phyloP scores from a whole-genome alignment of 2,113 vertebrate species.

The Pica pica region DNA sequence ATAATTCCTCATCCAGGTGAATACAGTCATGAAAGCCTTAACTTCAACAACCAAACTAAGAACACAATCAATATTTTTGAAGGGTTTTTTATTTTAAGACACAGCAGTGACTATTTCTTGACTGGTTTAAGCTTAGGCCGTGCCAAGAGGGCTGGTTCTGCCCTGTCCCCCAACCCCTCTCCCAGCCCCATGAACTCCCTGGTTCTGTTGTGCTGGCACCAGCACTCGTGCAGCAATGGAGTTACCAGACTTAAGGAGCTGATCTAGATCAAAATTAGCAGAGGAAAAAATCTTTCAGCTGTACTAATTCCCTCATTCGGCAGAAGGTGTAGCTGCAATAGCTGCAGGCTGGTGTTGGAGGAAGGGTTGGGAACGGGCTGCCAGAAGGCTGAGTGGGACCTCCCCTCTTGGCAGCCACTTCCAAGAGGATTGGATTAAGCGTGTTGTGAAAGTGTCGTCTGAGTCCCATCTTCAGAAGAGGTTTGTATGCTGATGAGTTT shows the following conservation, averaged over 20 bases:
- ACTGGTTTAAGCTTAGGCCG: neutral
- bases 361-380: neutral
- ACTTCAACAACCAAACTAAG: neutral
- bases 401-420: neutral
- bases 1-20: neutral
- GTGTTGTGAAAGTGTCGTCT: neutral
- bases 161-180: neutral
- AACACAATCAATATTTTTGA: neutral
- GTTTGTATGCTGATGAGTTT: neutral
- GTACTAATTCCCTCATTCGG: neutral
- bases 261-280: neutral
- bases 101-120: neutral
- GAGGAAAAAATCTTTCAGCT: neutral
- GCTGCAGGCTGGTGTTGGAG: neutral
- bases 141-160: neutral
- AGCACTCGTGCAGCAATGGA: neutral
- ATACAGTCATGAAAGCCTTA: neutral
- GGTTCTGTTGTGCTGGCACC: neutral
- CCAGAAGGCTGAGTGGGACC: neutral
- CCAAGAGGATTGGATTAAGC: neutral
- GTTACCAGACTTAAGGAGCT: neutral
- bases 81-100: neutral
- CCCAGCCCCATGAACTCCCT: rapidly evolving
- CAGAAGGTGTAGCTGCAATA: neutral
- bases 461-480: neutral